phyloP scores from a whole-genome alignment of 2,113 vertebrate species.

The Chroicocephalus ridibundus region DNA sequence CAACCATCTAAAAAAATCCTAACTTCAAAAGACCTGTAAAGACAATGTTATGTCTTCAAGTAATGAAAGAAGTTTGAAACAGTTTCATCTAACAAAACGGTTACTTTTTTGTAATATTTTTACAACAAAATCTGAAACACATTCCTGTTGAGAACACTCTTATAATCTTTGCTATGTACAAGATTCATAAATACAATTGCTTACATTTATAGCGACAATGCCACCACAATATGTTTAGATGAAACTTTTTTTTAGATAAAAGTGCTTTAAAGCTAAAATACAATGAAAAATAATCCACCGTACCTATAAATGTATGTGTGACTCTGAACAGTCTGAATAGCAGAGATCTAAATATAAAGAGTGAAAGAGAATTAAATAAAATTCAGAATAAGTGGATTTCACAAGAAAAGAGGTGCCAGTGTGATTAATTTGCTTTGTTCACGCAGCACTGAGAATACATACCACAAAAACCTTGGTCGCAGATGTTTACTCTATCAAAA shows the following conservation, averaged over 20 bases:
- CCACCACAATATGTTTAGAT: neutral
- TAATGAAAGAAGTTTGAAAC: conserved; percentile 44
- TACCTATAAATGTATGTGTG: neutral
- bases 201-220: conserved; percentile 5
- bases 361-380: neutral
- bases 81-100: conserved; percentile 28
- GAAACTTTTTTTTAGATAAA: neutral
- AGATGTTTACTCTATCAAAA: conserved; percentile 61
- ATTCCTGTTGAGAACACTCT: neutral
- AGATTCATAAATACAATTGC: conserved; percentile 3
- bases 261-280: neutral
- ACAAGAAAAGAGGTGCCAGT: neutral
- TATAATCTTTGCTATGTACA: neutral
- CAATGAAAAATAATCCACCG: neutral
- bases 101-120: neutral
- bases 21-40: conserved; percentile 55
- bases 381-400: neutral
- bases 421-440: conserved; percentile 26
- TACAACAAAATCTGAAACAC: neutral
- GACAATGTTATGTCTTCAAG: conserved; percentile 54
- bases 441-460: neutral
- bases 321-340: neutral
- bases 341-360: neutral
- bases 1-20: conserved; percentile 29
- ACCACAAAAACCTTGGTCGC: conserved; percentile 1